Evolutionary conservation across 37 sponge, comb jelly and placozoan genomes (phyloP).

Genomic region (Oopsacas minuta): DNA sequence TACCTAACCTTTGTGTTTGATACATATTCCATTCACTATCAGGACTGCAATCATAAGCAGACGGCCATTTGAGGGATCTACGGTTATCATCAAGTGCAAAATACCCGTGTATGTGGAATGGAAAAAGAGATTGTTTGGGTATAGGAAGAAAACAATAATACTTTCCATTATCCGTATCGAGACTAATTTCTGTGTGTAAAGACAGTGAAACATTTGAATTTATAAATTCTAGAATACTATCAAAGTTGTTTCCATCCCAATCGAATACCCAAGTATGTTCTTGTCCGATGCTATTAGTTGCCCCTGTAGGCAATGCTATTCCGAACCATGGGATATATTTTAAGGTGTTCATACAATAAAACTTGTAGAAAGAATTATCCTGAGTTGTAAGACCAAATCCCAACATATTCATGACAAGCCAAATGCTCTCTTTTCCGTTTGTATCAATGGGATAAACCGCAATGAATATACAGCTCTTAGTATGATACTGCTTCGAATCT

Average conservation of each 20-base stretch:
- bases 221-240: neutral
- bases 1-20: neutral
- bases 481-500: neutral
- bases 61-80: slow-evolving; percentile 1
- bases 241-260: neutral
- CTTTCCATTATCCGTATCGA: neutral
- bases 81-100: slow-evolving; percentile 6
- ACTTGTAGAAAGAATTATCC: neutral
- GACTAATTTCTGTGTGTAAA: neutral
- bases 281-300: neutral
- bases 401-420: neutral
- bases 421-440: neutral
- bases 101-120: neutral
- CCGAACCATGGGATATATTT: slow-evolving; percentile 13
- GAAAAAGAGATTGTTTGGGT: neutral
- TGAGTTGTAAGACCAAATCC: neutral
- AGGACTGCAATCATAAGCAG: neutral
- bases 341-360: neutral
- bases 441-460: neutral
- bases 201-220: neutral
- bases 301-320: neutral
- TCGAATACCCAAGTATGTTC: neutral
- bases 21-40: neutral
- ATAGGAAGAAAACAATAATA: slow-evolving; percentile 16
- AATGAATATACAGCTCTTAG: neutral